Base-by-base conservation (phyloP, 2,113 vertebrate genomes). In the Limanda limanda region DNA sequence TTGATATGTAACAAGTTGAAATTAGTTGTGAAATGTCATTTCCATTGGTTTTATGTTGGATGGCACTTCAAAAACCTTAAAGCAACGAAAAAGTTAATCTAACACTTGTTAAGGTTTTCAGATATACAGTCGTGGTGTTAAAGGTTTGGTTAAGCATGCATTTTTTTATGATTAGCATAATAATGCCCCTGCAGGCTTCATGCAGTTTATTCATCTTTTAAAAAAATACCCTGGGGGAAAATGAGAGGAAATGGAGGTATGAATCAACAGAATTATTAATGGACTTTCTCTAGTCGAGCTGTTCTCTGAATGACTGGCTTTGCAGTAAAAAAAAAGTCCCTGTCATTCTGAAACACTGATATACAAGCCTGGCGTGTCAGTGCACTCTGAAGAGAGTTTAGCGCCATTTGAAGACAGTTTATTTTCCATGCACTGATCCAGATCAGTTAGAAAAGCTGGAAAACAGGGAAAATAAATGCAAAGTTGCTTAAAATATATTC, bases 241-340 rank as follows among this genome's bases (percentile, higher is more conserved):
- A 82, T 75, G 56, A 82, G 65, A 70, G 35, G 52, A 78, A 77
- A 86, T 4, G 24, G 25, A 25, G 14, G 76, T 76, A 79, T 58
- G 69, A 86, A 78, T 85, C 78, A 84, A 57, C 73, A 67, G 75
- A 85, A 91, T 72, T 87, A 88, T 85, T 89, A 84, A 88, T 88
- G 84, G 84, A 89, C 86, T 90, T 91, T 90, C 89, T 92, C 84
- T 85, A 66, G 82, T 82, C 63, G 62, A 75, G 45, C 65, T 58
- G 0, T 42, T 92, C 83, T 90, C 86, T 79, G 48, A 84, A 92
- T 93, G 91, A 93, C 87, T 91, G 15, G 47, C 42, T 61, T 27
- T 69, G 51, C 21, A 78, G n/a, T 27, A 27, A 27, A 47, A 25
- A 58, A 17, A 85, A 92, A 91, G 85, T 82, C 87, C 90, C 88